Conservation (phyloP, 2,113 vertebrate genomes). For the Heloderma charlesbogerti region DNA sequence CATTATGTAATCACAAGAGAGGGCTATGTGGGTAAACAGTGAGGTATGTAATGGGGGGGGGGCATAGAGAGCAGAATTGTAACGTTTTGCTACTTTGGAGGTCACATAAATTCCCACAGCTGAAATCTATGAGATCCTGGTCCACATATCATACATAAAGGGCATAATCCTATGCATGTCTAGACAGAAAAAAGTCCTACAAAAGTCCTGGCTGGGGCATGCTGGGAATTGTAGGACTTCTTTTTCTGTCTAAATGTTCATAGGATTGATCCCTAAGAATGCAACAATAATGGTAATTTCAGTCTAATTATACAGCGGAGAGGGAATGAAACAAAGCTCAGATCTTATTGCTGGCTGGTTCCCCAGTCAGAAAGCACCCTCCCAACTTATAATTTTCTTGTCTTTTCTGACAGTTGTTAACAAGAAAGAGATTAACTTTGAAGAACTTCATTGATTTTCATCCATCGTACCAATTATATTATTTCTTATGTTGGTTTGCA, state of each 20-base stretch:
- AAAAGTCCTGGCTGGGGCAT: too few relatives aligned
- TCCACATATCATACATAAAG: neutral
- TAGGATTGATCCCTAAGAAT: too few relatives aligned
- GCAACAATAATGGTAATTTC: neutral
- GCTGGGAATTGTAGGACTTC: too few relatives aligned
- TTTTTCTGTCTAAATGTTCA: too few relatives aligned
- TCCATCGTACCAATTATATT: neutral
- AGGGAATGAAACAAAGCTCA: too few relatives aligned
- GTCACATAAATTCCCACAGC: neutral
- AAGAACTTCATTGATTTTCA: neutral
- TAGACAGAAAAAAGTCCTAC: too few relatives aligned
- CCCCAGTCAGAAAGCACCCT: neutral
- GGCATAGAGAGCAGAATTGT: neutral
- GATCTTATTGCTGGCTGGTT: neutral
- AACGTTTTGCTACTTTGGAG: neutral
- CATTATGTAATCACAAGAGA: neutral
- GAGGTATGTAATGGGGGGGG: neutral
- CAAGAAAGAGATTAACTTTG: neutral
- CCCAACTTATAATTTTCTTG: neutral
- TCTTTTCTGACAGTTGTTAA: neutral
- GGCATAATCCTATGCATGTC: too few relatives aligned
- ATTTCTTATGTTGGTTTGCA: neutral
- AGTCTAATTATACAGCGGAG: neutral
- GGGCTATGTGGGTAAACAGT: neutral
- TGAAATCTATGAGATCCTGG: neutral